Percentiles rank a stretch among this genome's conserved stretches.
Evolutionary conservation across 2,797 vertebrate species (phyloP).

Genomic region (Pitangus sulphuratus): DNA sequence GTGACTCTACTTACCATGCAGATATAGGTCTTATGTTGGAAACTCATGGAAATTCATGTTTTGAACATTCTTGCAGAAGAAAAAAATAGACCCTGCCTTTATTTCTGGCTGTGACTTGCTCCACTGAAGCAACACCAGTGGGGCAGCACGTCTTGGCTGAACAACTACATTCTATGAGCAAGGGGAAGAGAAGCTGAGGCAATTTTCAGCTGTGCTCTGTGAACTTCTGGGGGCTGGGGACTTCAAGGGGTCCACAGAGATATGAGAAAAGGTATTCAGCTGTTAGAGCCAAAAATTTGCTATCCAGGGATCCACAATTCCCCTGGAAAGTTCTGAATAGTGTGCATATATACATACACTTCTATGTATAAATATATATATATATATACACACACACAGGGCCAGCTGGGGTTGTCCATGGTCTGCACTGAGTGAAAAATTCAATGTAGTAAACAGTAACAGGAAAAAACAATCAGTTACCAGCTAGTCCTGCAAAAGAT

Average conservation of each 20-base stretch:
- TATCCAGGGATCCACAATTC: not conserved
- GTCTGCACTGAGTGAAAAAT: not conserved
- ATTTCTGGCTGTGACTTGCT: conserved; percentile 54
- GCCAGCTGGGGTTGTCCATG: not conserved
- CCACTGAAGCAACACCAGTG: conserved; percentile 31
- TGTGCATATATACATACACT: not conserved
- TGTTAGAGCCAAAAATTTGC: not conserved
- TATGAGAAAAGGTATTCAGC: not conserved
- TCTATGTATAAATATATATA: too few relatives aligned
- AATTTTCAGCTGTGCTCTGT: not conserved
- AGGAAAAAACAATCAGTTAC: not conserved
- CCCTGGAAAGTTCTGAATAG: not conserved
- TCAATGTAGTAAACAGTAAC: not conserved
- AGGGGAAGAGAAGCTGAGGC: not conserved
- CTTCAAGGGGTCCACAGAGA: not conserved
- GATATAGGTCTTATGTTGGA: conserved; percentile 70
- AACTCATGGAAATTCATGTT: conserved; percentile 72
- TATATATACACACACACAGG: not conserved
- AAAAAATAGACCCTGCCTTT: conserved; percentile 67
- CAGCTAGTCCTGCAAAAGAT: conserved; percentile 1
- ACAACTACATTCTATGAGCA: not conserved
- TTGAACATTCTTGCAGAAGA: conserved; percentile 62
- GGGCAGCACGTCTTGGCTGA: conserved; percentile 16
- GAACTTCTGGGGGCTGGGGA: not conserved
- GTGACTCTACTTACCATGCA: conserved; percentile 70